phyloP scores from a whole-genome alignment of 2,113 vertebrate genomes.

The Cyanoliseus patagonus region DNA sequence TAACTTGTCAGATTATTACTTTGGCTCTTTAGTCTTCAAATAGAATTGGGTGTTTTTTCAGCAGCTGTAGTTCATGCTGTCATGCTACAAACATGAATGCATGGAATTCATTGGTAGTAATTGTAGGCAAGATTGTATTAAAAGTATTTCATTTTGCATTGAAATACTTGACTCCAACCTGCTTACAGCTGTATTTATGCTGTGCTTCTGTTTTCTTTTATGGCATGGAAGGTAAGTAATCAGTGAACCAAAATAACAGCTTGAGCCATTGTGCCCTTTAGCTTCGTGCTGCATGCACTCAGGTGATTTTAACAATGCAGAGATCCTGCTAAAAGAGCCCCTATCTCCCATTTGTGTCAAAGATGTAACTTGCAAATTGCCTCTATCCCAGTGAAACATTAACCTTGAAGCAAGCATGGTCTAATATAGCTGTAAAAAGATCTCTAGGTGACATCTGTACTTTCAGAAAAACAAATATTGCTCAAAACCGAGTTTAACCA shows the following conservation, averaged over 20 bases:
- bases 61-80: background rate
- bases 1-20: background rate
- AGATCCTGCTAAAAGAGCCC: background rate
- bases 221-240: background rate
- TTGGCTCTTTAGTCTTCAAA: background rate
- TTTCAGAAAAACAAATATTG: constrained; percentile 17
- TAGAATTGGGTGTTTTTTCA: background rate
- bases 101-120: background rate
- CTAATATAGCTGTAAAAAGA: background rate
- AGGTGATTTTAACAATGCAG: background rate
- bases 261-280: background rate
- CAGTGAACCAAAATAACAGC: background rate
- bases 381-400: constrained; percentile 17
- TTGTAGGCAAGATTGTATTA: background rate
- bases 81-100: background rate
- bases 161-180: background rate
- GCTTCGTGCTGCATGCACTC: background rate
- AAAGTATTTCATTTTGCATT: background rate
- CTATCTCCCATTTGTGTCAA: background rate
- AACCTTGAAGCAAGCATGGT: background rate
- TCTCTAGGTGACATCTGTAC: background rate
- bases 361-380: background rate
- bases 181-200: background rate
- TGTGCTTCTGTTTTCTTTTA: constrained; percentile 4
- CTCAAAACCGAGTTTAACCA: background rate